Evolutionary conservation across 2,888 invertebrate species (phyloP).

Genomic region (Clepsis dumicolana): DNA sequence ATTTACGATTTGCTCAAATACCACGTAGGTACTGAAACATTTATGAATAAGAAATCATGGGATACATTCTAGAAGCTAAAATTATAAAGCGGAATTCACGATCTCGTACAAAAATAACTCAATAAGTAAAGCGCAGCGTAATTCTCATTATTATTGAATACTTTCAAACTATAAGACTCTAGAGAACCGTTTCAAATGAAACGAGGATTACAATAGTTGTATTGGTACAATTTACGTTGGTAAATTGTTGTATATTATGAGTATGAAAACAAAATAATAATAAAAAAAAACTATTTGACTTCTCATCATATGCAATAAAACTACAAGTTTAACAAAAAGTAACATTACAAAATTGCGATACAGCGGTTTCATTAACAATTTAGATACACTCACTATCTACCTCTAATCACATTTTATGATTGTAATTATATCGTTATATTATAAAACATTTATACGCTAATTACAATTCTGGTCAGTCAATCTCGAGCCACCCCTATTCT

Average conservation of each 20-base stretch:
- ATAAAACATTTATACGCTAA: slow-evolving; percentile 76
- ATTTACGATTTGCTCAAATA: slow-evolving; percentile 30
- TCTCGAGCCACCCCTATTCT: slow-evolving; percentile 69
- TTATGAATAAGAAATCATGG: slow-evolving; percentile 13
- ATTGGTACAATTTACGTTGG: no score
- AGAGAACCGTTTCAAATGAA: not conserved
- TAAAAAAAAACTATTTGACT: slow-evolving; percentile 1
- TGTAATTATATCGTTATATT: slow-evolving; percentile 62
- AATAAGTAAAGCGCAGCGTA: not conserved
- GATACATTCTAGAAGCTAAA: slow-evolving; percentile 6
- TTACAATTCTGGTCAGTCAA: slow-evolving; percentile 78
- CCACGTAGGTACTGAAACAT: slow-evolving; percentile 18
- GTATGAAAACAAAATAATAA: slow-evolving; percentile 2
- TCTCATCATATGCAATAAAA: slow-evolving; percentile 33
- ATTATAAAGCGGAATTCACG: slow-evolving; percentile 4
- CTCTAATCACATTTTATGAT: slow-evolving; percentile 67
- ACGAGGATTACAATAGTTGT: not conserved
- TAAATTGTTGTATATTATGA: not conserved
- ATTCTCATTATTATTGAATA: not conserved
- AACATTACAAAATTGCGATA: slow-evolving; percentile 58
- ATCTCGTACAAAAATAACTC: not conserved
- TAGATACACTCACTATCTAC: slow-evolving; percentile 73
- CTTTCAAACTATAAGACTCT: not conserved
- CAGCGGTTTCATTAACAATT: slow-evolving; percentile 63
- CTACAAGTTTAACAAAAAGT: slow-evolving; percentile 42